Base-by-base conservation (phyloP, 2,113 vertebrate species). In the Corvus hawaiiensis region DNA sequence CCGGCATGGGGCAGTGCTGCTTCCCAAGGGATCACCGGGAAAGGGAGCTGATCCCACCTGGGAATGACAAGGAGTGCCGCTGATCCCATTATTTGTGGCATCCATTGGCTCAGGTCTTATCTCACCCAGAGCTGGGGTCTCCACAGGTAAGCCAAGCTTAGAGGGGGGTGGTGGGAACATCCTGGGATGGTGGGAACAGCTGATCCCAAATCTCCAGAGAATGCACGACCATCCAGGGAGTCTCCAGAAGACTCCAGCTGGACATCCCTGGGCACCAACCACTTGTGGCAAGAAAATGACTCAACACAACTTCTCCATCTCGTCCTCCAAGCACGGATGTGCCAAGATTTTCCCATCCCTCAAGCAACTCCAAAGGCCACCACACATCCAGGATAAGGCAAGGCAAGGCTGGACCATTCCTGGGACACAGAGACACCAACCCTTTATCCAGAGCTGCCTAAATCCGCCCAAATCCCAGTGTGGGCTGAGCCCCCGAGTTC, bases 41-140 rank as follows among this genome's bases (percentile, higher is more conserved):
- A 59, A 59, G n/a, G 61, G 22, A 87, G 62, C 22, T 21, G 59
- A 56, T 59, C 49, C 63, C 84, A 76, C 6, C 32, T 1, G 19
- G 46, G 11, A 15, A 28, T 11, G 11, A 13, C 10, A 11, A 44
- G 15, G 16, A 32, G 41, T 0, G 10, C 1, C 0, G 28, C 9
- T 7, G 28, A 51, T n/a, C 55, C 91, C 56, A 30, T 10, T 7
- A 1, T 6, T 37, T 46, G 21, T 16, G 20, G 11, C 2, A 1
- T 1, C 10, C 30, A 12, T 0, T 5, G 24, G 80, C 30, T 72
- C 58, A 41, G 56, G 35, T 33, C 19, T 35, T 30, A 15, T 3
- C 37, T 68, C 22, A 46, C 44, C 55, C 35, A 39, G 11, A 33
- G 54, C 48, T 14, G 48, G 52, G 17, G 3, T 27, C 55, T 55